These are phyloP conservation scores for Oscheius onirici DNA, from an alignment of 2,888 invertebrate species.

Conservation along the genomic window DNA sequence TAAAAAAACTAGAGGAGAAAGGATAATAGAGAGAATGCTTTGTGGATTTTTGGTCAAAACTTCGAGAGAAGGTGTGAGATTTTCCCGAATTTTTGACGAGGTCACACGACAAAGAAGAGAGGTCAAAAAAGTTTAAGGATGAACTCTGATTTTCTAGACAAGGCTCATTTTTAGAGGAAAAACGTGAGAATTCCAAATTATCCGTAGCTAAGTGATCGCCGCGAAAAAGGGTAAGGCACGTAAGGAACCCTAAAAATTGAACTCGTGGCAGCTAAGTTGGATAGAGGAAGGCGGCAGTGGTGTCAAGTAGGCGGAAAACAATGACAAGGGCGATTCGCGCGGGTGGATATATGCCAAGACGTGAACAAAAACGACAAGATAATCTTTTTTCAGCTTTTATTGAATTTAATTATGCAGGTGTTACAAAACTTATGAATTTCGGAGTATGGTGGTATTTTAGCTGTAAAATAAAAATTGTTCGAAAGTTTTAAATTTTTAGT, in stretches of 20 bases:
- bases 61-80: constrained; percentile 13
- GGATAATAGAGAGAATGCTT: background rate
- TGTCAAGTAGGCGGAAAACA: constrained; percentile 32
- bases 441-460: too few species aligned
- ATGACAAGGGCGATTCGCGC: constrained; percentile 19
- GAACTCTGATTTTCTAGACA: background rate
- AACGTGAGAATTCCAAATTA: background rate
- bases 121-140: background rate
- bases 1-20: background rate
- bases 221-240: background rate
- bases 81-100: background rate
- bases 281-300: constrained; percentile 15
- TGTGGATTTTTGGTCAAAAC: background rate
- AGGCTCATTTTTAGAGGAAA: background rate
- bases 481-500: too few species aligned
- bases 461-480: too few species aligned
- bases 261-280: constrained; percentile 8
- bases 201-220: background rate
- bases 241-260: constrained; percentile 3
- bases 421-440: too few species aligned
- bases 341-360: constrained; percentile 24
- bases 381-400: too few species aligned
- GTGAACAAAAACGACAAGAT: too few species aligned
- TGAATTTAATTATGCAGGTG: too few species aligned
- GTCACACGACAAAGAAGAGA: background rate